Percentiles rank a stretch among this genome's conserved stretches.
These are phyloP conservation scores for Gymnoscopelus microlampas DNA, from an alignment of 2,797 vertebrate species.

Conservation along the genomic window DNA sequence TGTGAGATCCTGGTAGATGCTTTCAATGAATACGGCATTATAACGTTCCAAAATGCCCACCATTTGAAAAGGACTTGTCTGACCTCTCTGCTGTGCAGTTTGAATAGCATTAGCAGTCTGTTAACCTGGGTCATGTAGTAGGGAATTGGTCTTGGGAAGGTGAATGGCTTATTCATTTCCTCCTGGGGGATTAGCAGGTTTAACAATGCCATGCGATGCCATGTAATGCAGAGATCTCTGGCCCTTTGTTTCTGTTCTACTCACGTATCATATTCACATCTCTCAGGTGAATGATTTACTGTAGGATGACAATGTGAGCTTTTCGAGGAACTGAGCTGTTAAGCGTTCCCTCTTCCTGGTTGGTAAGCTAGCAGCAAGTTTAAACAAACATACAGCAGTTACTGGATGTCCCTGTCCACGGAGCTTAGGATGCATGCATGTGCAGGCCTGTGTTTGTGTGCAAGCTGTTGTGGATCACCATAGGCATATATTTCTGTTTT, in stretches of 20 bases:
- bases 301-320: constrained; percentile 19
- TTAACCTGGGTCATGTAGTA: constrained; percentile 28
- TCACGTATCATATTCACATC: background rate
- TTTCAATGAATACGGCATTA: constrained; percentile 63
- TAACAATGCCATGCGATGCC: background rate
- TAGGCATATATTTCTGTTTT: no score
- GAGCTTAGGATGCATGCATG: background rate
- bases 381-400: constrained; percentile 9
- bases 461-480: no score
- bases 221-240: constrained; percentile 3
- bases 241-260: constrained; percentile 11
- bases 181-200: constrained; percentile 20
- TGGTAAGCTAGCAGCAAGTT: constrained; percentile 13
- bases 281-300: constrained; percentile 46
- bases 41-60: constrained; percentile 48
- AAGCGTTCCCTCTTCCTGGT: constrained; percentile 1
- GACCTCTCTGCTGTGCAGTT: constrained; percentile 35
- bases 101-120: constrained; percentile 26
- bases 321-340: constrained; percentile 12
- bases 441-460: background rate
- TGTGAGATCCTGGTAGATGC: constrained; percentile 57
- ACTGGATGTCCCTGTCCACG: constrained; percentile 6
- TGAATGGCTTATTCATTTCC: constrained; percentile 21
- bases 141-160: constrained; percentile 13
- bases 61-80: constrained; percentile 39